Evolutionary conservation across 2,113 vertebrate genomes (phyloP).

Genomic region (Maccullochella peelii): DNA sequence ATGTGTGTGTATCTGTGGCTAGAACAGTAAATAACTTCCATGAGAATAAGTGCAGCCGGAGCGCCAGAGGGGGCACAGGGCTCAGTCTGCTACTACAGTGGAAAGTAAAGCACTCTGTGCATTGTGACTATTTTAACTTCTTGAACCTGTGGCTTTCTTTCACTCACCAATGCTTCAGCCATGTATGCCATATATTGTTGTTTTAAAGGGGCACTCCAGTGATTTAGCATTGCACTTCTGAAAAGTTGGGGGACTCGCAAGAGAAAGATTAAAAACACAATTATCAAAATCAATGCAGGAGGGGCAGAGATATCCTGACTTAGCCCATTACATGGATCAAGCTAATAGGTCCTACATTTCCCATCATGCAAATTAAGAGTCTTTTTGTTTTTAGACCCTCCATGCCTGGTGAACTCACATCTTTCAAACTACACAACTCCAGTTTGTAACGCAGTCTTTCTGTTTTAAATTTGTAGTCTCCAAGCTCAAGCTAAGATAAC

Average conservation of each 20-base stretch:
- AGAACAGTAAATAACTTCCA: constrained; percentile 72
- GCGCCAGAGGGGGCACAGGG: constrained; percentile 55
- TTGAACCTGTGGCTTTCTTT: constrained; percentile 40
- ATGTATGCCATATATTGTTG: constrained; percentile 10
- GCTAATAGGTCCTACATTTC: neutral
- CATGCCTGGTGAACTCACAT: neutral
- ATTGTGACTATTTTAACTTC: constrained; percentile 48
- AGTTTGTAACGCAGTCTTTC: neutral
- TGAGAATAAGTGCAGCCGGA: constrained; percentile 44
- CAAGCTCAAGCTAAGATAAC: too few relatives aligned
- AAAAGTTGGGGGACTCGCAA: neutral
- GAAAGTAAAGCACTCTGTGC: constrained; percentile 52
- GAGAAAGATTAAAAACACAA: neutral
- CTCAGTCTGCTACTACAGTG: constrained; percentile 42
- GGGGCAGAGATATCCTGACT: neutral
- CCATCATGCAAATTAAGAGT: neutral
- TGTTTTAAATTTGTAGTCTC: too few relatives aligned
- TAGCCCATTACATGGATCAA: neutral
- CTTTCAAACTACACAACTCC: too few relatives aligned
- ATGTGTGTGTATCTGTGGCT: constrained; percentile 5
- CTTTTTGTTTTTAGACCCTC: neutral
- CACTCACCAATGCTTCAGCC: constrained; percentile 27
- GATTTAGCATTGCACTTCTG: neutral
- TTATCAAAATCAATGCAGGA: neutral
- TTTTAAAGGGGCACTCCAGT: constrained; percentile 18